A percentile compares a stretch with the other conserved stretches of the same genome.
These are phyloP conservation scores for Odontesthes bonariensis DNA, from an alignment of 2,113 vertebrate genomes.

Conservation along the genomic window DNA sequence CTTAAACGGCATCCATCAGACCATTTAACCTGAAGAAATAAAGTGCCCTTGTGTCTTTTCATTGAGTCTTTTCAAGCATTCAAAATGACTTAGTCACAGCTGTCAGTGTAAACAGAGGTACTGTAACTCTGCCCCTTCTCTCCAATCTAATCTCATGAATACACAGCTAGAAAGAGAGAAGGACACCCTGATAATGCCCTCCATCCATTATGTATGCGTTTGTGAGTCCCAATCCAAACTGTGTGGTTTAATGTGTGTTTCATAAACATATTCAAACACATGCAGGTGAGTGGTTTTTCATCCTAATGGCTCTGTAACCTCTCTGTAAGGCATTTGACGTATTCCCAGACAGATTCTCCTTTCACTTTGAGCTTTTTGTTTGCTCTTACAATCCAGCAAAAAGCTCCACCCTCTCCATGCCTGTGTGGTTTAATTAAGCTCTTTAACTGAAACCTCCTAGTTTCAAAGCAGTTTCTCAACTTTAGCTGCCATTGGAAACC, in stretches of 20 bases:
- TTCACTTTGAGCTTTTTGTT: constrained; percentile 9
- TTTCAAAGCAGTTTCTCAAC: background rate
- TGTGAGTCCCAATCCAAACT: constrained; percentile 37
- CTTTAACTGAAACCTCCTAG: background rate
- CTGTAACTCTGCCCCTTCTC: constrained; percentile 58
- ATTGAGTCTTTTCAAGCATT: constrained; percentile 39
- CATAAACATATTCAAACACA: constrained; percentile 50
- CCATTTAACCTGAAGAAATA: constrained; percentile 38
- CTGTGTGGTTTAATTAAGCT: constrained; percentile 7
- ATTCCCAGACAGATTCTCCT: constrained; percentile 35
- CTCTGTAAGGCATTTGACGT: constrained; percentile 48
- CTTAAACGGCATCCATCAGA: constrained; percentile 25
- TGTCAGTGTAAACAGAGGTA: constrained; percentile 28
- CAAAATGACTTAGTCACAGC: constrained; percentile 37
- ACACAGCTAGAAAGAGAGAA: constrained; percentile 52
- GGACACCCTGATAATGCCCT: constrained; percentile 63
- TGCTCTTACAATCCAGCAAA: constrained; percentile 2
- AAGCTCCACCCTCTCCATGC: background rate
- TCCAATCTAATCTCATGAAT: constrained; percentile 68
- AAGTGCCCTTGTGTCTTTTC: constrained; percentile 42
- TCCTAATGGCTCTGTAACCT: constrained; percentile 45
- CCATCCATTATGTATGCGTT: constrained; percentile 70
- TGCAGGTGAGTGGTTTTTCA: constrained; percentile 38
- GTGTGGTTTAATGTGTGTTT: constrained; percentile 39
- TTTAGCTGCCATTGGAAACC: background rate